Base-by-base conservation (phyloP, 1,140 invertebrate genomes). In the Brachionus manjavacas region DNA sequence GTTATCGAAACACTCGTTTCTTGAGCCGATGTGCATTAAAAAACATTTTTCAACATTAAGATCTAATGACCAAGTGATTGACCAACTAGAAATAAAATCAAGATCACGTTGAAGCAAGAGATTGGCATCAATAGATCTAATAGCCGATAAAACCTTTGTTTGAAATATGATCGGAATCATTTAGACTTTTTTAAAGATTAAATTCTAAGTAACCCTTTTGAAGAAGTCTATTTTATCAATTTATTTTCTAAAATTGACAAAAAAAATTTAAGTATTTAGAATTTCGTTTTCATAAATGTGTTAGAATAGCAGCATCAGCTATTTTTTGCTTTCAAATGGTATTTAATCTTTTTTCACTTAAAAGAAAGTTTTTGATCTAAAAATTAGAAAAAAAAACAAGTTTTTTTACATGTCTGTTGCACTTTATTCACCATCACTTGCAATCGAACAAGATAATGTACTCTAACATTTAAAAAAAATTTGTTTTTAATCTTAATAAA, bases 341-440 rank as follows among this genome's bases (percentile, higher is more conserved):
- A 8, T 20, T 11, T 9, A 12, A 20, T 23, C 25, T 43, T 3
- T 28, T 60, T 31, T 20, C 14, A 1, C 52, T n/a, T 1, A 20
- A 41, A 12, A 35, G n/a, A 25, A n/a, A 52, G 49, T 4, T 55
- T 55, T 78, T 46, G 12, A 2, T 12, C 14, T 23, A 76, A 49
- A 20, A 16, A 28, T 55, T 16, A 39, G 0, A 49, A 49, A 49
- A 49, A 49, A 39, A 23, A n/a, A n/a, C n/a, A 80, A 89, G 88
- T 84, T 95, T 85, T 89, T 97, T 46, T 97, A 97, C 88, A 96
- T 95, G 70, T 94, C 95, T 3, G 95, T 98, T 2, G 95, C 96
- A 3, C 94, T 97, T 0, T 95, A 95, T 87, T 95, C 95, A 1
- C 96, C 96, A 11, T 95, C 95, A 9, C 91, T 97, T 85, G 95